Evolutionary conservation across 2,113 vertebrate genomes (phyloP).

Genomic region (Callorhinus ursinus): DNA sequence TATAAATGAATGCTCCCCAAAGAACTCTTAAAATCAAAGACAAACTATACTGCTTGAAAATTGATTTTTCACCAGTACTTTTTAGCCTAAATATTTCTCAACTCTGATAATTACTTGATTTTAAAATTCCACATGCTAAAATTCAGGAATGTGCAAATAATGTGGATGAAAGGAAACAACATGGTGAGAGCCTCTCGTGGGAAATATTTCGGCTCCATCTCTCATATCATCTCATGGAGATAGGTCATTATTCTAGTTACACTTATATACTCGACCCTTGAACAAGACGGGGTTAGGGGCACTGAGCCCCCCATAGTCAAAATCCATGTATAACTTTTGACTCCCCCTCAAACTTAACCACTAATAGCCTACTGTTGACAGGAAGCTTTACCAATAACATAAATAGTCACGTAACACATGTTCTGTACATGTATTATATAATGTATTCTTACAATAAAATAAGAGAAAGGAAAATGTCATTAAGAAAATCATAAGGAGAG

Average conservation of each 20-base stretch:
- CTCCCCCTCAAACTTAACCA: neutral
- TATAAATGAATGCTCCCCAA: constrained; percentile 31
- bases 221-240: neutral
- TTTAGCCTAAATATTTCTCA: constrained; percentile 51
- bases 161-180: neutral
- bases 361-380: neutral
- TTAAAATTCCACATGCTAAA: constrained; percentile 28
- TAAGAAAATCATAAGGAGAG: neutral
- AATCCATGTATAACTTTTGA: neutral
- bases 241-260: neutral
- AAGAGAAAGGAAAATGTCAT: neutral
- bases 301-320: neutral
- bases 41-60: constrained; percentile 18
- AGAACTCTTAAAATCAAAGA: constrained; percentile 64
- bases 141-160: neutral
- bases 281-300: neutral
- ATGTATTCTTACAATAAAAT: neutral
- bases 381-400: neutral
- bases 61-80: constrained; percentile 45
- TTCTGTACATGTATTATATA: neutral
- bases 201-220: neutral
- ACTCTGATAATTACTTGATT: constrained; percentile 36
- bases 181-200: neutral
- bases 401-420: neutral
- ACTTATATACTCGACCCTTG: neutral